Evolutionary conservation across 2,113 vertebrate genomes (phyloP).

Genomic region (Cyprinus carpio): DNA sequence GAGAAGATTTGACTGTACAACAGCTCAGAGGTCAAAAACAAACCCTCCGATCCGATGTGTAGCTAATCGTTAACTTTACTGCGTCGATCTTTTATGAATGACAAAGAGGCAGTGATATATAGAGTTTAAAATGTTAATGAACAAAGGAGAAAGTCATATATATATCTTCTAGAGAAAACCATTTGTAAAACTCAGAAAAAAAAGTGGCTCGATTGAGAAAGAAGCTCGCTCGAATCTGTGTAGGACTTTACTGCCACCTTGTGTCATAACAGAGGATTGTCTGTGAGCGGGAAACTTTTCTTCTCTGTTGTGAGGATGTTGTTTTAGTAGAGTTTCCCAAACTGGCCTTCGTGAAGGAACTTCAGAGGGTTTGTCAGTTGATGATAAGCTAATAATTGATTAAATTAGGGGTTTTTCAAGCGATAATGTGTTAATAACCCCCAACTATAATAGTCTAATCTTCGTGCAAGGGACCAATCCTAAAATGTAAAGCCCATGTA

Average conservation of each 20-base stretch:
- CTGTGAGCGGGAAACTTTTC: background rate
- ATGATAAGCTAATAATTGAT: background rate
- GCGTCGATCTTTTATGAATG: background rate
- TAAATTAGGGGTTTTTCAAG: too few relatives aligned
- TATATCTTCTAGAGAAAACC: background rate
- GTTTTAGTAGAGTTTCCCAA: background rate
- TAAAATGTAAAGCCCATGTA: too few relatives aligned
- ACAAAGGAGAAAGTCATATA: background rate
- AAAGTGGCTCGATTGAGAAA: background rate
- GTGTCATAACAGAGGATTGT: background rate
- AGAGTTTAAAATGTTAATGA: background rate
- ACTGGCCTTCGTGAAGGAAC: background rate
- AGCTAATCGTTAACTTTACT: background rate
- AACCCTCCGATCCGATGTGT: background rate
- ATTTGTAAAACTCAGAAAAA: background rate
- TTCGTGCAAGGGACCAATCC: too few relatives aligned
- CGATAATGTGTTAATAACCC: too few relatives aligned
- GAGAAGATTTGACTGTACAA: background rate
- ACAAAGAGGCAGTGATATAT: background rate
- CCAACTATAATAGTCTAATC: too few relatives aligned
- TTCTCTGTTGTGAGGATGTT: background rate
- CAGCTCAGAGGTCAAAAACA: background rate
- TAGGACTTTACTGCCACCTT: conserved; percentile 36
- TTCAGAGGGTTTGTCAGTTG: background rate
- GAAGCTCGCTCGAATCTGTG: background rate